Percentiles rank a stretch among this genome's conserved stretches.
phyloP scores from a whole-genome alignment of 92 coral and sea anemone species.

The Pocillopora grandis region DNA sequence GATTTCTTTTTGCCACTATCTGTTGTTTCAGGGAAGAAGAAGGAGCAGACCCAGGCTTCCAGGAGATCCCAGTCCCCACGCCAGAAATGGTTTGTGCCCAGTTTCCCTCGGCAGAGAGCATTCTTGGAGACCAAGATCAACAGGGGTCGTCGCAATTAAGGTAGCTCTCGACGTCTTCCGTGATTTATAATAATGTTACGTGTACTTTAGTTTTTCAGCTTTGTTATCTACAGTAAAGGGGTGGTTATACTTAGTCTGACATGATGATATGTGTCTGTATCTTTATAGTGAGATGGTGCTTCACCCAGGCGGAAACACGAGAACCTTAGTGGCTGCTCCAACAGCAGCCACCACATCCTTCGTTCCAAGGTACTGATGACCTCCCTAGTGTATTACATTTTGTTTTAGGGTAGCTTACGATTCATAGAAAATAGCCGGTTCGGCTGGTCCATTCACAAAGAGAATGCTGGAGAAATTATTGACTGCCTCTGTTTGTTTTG shows the following conservation, averaged over 20 bases:
- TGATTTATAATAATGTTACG: neutral
- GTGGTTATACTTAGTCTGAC: neutral
- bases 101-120: constrained; percentile 87
- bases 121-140: constrained; percentile 63
- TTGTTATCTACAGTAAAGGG: neutral
- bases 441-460: too few relatives aligned
- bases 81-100: constrained; percentile 97
- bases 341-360: constrained; percentile 34
- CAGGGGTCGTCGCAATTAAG: constrained; percentile 69
- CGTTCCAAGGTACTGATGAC: constrained; percentile 53
- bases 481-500: neutral
- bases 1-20: neutral
- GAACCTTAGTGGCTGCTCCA: constrained; percentile 25
- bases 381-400: neutral
- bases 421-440: too few relatives aligned
- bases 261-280: neutral
- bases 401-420: neutral
- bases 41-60: constrained; percentile 58
- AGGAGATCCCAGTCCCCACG: constrained; percentile 81
- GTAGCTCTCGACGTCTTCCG: constrained; percentile 14
- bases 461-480: too few relatives aligned
- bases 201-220: neutral
- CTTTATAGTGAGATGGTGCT: constrained; percentile 50
- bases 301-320: constrained; percentile 35
- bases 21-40: constrained; percentile 70